Base-by-base conservation (phyloP, 2,888 invertebrate species). In the Rhagophthalmus giganteus region DNA sequence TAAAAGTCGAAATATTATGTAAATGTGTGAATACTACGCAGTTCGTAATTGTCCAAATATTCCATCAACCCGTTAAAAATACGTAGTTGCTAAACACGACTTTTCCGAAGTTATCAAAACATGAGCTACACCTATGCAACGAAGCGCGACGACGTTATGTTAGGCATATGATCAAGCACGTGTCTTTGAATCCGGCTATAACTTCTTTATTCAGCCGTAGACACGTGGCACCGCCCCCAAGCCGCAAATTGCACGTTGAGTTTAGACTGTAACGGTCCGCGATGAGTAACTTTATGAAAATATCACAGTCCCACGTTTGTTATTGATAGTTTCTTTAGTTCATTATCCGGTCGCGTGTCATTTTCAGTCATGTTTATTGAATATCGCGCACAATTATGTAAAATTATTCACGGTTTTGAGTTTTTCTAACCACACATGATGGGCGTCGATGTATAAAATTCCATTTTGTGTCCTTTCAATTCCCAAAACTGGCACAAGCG, bases 291-390 rank as follows among this genome's bases (percentile, higher is more conserved):
- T 31, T 8, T 6, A 10, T 15, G 15, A 14, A 37, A 45, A 13
- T 31, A 6, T 62, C 65, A 69, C 71, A 68, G 50, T 71, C 72
- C 62, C 34, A 54, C 15, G 57, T 68, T 67, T 74, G 74, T 75
- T 75, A 73, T 75, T 73, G 74, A 74, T 74, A 72, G 74, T 72
- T 73, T 65, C 61, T 72, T 72, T 68, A 66, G 70, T 74, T 74
- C 73, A 74, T 75, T 75, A 75, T 75, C 73, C 74, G 74, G 75
- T 62, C 74, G 63, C 73, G 74, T 73, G 74, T 57, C 67, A 57
- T 55, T 60, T 55, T 65, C 68, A 63, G 69, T 69, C 68, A 67
- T 74, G 74, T 73, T 74, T 74, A 72, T 72, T 69, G 60, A 61
- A 60, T 61, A 61, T 58, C 58, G 55, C 58, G 59, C 53, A 41